phyloP scores from a whole-genome alignment of 2,113 vertebrate species.

The Mormyrus iriodes region DNA sequence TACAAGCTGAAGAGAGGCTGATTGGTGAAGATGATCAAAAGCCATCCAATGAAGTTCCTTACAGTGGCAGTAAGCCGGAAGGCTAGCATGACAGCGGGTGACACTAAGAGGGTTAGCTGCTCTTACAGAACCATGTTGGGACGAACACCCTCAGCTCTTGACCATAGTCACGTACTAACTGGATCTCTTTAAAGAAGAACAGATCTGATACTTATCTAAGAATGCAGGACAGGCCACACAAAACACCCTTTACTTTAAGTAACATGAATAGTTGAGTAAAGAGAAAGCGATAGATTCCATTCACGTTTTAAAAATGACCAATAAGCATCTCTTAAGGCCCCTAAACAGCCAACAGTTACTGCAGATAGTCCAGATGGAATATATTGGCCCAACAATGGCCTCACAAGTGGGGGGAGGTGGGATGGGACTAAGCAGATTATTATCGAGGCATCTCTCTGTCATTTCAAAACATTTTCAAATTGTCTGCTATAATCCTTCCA shows the following conservation, averaged over 20 bases:
- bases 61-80: conserved; percentile 46
- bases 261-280: background rate
- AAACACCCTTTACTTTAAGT: background rate
- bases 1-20: conserved; percentile 24
- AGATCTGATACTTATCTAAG: background rate
- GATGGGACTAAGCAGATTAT: background rate
- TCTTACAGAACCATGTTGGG: background rate
- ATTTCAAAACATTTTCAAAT: background rate
- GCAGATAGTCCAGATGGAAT: background rate
- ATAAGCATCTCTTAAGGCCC: background rate
- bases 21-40: conserved; percentile 36
- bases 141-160: background rate
- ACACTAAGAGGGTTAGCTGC: conserved; percentile 57
- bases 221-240: background rate
- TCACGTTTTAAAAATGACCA: background rate
- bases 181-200: background rate
- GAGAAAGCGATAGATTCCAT: background rate
- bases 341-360: background rate
- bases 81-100: conserved; percentile 49
- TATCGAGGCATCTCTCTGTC: background rate
- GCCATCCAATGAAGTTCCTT: conserved; percentile 41
- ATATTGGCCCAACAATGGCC: background rate
- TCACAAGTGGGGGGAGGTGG: background rate
- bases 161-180: background rate
- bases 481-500: background rate